Conservation (phyloP, 1,140 invertebrate species). For the Diplogasteroides magnus region DNA sequence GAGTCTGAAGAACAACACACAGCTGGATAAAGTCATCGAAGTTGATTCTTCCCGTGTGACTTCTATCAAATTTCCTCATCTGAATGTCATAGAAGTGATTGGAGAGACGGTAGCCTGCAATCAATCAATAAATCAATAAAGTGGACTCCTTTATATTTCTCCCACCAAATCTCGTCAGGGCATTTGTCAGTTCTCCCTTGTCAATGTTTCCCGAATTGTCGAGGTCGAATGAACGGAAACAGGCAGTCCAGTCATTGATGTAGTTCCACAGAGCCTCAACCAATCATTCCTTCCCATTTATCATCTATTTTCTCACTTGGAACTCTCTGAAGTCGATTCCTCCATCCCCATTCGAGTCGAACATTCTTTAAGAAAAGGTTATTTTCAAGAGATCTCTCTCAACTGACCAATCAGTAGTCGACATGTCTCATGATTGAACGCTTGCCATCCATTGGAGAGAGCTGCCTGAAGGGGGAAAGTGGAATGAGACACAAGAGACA, state of each 20-base stretch:
- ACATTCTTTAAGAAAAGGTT: conserved; percentile 78
- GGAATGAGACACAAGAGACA: too few species aligned
- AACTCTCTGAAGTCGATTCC: conserved; percentile 92
- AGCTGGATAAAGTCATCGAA: conserved; percentile 97
- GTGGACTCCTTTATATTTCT: too few species aligned
- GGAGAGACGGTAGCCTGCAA: conserved; percentile 67
- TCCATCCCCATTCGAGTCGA: conserved; percentile 81
- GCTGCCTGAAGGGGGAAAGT: conserved; percentile 68
- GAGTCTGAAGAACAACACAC: conserved; percentile 51
- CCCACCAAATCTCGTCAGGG: conserved; percentile 79
- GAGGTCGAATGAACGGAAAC: conserved; percentile 85
- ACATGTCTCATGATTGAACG: conserved; percentile 96
- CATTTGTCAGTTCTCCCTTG: conserved; percentile 77
- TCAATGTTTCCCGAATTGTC: conserved; percentile 96
- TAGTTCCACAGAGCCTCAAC: conserved; percentile 84
- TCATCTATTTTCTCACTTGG: too few species aligned
- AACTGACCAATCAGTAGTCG: conserved; percentile 82
- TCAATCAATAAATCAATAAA: too few species aligned
- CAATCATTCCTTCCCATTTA: too few species aligned
- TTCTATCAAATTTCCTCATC: conserved; percentile 85
- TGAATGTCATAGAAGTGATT: conserved; percentile 75
- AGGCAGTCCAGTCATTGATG: conserved; percentile 83
- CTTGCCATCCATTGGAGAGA: conserved; percentile 89
- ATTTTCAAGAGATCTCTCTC: neutral
- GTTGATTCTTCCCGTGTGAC: conserved; percentile 77